Evolutionary conservation across 2,888 invertebrate species (phyloP).

Genomic region (Diadegma fenestrale): DNA sequence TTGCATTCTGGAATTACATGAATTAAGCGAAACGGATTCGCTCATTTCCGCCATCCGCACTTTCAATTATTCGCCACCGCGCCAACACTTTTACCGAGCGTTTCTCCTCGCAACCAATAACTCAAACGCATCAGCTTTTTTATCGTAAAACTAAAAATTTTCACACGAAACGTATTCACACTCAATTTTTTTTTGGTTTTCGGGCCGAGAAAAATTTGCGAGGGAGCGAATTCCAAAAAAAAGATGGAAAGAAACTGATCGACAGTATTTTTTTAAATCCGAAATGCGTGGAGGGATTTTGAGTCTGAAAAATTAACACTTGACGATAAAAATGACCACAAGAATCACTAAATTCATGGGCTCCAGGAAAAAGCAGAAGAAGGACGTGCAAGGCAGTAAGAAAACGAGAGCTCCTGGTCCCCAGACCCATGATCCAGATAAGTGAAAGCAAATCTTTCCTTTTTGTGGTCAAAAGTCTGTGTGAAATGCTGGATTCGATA

Average conservation of each 20-base stretch:
- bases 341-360: slow-evolving; percentile 15
- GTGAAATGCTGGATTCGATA: slow-evolving; percentile 51
- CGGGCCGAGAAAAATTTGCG: too few relatives aligned
- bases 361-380: slow-evolving; percentile 4
- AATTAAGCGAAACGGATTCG: slow-evolving; percentile 66
- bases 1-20: slow-evolving; percentile 59
- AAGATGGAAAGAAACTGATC: too few relatives aligned
- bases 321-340: background rate
- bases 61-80: slow-evolving; percentile 50
- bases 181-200: too few relatives aligned
- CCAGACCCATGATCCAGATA: slow-evolving; percentile 73
- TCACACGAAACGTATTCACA: background rate
- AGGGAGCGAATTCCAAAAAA: too few relatives aligned
- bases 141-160: slow-evolving; percentile 12
- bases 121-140: slow-evolving; percentile 13
- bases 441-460: slow-evolving; percentile 62
- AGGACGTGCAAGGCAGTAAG: slow-evolving; percentile 63
- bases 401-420: slow-evolving; percentile 71
- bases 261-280: too few relatives aligned
- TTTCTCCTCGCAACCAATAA: slow-evolving; percentile 32
- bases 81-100: background rate
- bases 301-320: too few relatives aligned
- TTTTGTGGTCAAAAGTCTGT: slow-evolving; percentile 50
- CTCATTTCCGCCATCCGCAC: slow-evolving; percentile 47
- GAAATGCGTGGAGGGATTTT: too few relatives aligned